Percentiles rank a stretch among this genome's conserved stretches.
phyloP scores from a whole-genome alignment of 37 sponge, comb jelly and placozoan species.

The Mnemiopsis leidyi region DNA sequence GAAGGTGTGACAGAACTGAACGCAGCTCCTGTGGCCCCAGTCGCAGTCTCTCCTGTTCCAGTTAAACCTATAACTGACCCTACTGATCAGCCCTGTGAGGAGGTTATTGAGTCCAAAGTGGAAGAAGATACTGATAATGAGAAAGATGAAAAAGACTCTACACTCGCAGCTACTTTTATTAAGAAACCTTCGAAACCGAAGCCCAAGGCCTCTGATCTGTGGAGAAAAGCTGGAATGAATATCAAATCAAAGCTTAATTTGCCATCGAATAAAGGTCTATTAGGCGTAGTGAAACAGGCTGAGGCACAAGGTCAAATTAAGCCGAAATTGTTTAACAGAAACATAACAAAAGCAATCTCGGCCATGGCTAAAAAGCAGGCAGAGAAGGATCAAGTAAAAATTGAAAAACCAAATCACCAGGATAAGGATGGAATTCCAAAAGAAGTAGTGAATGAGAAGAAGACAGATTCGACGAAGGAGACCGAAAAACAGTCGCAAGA shows the following conservation, averaged over 20 bases:
- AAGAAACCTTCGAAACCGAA: conserved; percentile 19
- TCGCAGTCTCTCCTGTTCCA: neutral
- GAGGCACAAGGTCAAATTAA: conserved; percentile 46
- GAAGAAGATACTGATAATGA: neutral
- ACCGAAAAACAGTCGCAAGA: neutral
- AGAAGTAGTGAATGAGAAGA: too few relatives aligned
- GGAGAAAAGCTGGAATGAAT: conserved; percentile 48
- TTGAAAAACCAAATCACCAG: neutral
- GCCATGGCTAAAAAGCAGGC: neutral
- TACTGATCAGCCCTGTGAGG: neutral
- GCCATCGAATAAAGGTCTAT: neutral
- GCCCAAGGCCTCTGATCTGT: neutral
- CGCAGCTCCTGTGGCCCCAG: neutral
- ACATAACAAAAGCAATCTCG: conserved; percentile 32
- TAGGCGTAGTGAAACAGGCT: conserved; percentile 42
- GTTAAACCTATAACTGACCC: neutral
- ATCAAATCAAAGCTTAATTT: neutral
- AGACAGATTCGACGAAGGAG: neutral
- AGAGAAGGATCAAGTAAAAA: neutral
- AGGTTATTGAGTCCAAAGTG: neutral
- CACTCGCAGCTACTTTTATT: neutral
- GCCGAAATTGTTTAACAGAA: conserved; percentile 1
- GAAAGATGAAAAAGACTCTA: neutral
- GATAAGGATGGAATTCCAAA: neutral
- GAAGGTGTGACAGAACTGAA: too few relatives aligned